Conservation (phyloP, 2,113 vertebrate species). For the Charadrius vociferus region DNA sequence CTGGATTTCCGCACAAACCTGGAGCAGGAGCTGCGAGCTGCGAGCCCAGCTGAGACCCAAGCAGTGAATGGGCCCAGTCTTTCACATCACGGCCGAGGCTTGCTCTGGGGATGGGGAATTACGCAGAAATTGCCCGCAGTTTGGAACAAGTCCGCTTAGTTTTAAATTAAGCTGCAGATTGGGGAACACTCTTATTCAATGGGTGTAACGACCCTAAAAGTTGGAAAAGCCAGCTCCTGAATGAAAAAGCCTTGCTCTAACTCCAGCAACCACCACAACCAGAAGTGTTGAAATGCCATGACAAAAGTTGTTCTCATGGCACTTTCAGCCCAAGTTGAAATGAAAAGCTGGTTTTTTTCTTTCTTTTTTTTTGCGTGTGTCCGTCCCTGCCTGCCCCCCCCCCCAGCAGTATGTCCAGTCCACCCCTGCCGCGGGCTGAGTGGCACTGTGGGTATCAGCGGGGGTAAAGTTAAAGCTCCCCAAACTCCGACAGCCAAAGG, state of each 20-base stretch:
- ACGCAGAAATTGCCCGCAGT: neutral
- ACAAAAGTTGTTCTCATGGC: neutral
- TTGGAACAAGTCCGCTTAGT: slow-evolving; percentile 29
- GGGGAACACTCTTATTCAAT: neutral
- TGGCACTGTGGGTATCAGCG: neutral
- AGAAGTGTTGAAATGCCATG: neutral
- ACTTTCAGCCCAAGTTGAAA: neutral
- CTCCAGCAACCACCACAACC: neutral
- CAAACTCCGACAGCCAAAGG: neutral
- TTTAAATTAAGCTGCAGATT: slow-evolving; percentile 32
- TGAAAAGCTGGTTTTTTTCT: neutral
- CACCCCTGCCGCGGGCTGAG: neutral
- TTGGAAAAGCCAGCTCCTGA: neutral
- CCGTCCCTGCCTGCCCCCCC: neutral
- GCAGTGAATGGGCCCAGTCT: slow-evolving; percentile 6
- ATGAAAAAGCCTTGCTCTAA: neutral
- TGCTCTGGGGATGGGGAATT: neutral
- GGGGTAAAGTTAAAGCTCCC: neutral
- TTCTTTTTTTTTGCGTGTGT: no score
- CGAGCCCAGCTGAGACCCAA: neutral
- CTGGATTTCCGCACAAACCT: slow-evolving; percentile 44
- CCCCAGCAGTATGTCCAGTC: neutral
- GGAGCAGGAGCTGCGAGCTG: slow-evolving; percentile 12
- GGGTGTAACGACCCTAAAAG: slow-evolving; percentile 9
- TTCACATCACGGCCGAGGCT: neutral